Conservation (phyloP, 2,888 invertebrate genomes). For the Leucophora obtusa region DNA sequence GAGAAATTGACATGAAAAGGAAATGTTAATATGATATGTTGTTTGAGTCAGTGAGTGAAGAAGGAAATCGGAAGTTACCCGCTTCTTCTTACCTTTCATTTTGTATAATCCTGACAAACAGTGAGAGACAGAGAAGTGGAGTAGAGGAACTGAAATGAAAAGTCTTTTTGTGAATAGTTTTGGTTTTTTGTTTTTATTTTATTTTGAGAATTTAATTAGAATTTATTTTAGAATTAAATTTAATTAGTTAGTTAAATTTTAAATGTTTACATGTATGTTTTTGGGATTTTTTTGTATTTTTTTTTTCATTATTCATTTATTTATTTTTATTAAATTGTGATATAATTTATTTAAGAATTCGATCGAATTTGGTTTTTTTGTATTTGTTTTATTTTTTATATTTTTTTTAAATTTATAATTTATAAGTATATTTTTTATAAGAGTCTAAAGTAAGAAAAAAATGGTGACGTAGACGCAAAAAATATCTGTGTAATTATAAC, state of each 20-base stretch:
- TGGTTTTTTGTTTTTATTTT: slow-evolving; percentile 57
- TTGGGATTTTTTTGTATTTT: slow-evolving; percentile 57
- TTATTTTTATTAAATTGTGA: slow-evolving; percentile 65
- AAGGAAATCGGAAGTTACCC: not conserved
- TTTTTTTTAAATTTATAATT: slow-evolving; percentile 56
- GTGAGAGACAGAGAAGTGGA: too few species aligned
- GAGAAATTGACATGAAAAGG: not conserved
- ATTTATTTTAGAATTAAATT: slow-evolving; percentile 65
- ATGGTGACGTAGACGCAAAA: slow-evolving; percentile 65
- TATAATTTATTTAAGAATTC: slow-evolving; percentile 65
- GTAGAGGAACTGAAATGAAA: not conserved
- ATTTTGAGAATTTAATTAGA: slow-evolving; percentile 65
- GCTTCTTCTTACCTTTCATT: not conserved
- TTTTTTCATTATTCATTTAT: slow-evolving; percentile 48
- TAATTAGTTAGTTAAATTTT: slow-evolving; percentile 65
- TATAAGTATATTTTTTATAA: slow-evolving; percentile 65
- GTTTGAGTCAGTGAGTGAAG: not conserved
- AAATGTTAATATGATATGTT: not conserved
- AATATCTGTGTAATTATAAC: slow-evolving; percentile 64
- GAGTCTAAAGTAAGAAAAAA: slow-evolving; percentile 65
- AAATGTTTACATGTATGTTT: slow-evolving; percentile 65
- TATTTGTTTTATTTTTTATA: not conserved
- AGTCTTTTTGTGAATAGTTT: slow-evolving; percentile 12
- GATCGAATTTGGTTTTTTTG: slow-evolving; percentile 59
- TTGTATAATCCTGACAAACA: too few species aligned